Evolutionary conservation across 2,888 invertebrate species (phyloP).

Genomic region (Steinernema carpocapsae): DNA sequence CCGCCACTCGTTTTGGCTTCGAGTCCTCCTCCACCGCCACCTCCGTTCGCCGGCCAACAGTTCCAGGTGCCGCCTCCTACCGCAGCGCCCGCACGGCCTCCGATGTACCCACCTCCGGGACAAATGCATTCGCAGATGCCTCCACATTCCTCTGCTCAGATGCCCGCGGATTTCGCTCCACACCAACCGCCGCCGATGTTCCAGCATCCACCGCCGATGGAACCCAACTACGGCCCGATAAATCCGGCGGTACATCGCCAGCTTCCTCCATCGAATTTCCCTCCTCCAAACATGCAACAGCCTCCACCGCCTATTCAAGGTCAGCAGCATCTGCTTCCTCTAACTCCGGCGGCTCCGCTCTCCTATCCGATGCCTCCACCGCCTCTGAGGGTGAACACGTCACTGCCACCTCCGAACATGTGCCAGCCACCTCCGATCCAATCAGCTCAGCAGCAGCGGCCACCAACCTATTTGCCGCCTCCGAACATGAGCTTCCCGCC

Average conservation of each 20-base stretch:
- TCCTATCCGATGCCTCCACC: neutral
- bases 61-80: neutral
- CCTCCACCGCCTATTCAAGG: neutral
- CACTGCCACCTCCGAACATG: conserved; percentile 2
- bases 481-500: neutral
- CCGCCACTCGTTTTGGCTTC: neutral
- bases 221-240: conserved; percentile 5
- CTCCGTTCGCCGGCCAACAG: neutral
- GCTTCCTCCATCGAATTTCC: neutral
- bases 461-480: neutral
- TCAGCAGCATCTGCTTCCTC: conserved; percentile 13
- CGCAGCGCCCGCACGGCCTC: neutral
- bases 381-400: neutral
- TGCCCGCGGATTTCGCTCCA: neutral
- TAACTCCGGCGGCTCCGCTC: neutral
- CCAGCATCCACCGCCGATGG: neutral
- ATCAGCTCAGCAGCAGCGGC: no score
- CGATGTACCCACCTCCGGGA: neutral
- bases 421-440: neutral
- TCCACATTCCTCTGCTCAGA: no score
- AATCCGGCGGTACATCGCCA: no score
- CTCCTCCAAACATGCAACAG: neutral
- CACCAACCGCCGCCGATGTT: conserved; percentile 7
- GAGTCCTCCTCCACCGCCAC: conserved; percentile 6
- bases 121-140: neutral